These are phyloP conservation scores for Scolanthus callimorphus DNA, from an alignment of 92 coral and sea anemone species.

Conservation along the genomic window DNA sequence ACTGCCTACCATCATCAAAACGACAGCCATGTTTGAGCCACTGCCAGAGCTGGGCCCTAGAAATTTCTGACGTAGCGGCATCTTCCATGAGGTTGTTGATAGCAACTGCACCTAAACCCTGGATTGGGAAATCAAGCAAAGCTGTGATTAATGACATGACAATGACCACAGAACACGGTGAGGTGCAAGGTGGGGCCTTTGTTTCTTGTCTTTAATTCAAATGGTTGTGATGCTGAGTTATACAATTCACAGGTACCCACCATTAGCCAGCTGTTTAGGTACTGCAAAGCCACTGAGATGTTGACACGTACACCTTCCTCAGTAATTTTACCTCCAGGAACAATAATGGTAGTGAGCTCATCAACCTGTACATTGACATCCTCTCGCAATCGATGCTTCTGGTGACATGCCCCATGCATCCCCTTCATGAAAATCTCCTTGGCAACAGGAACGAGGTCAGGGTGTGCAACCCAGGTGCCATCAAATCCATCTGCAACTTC, in stretches of 20 bases:
- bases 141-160: no score
- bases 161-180: no score
- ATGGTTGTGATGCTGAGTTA: no score
- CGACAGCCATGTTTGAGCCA: constrained; percentile 72
- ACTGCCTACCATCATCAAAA: constrained; percentile 55
- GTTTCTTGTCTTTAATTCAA: no score
- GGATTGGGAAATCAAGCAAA: no score
- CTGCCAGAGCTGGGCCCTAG: constrained; percentile 98
- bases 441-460: constrained; percentile 85
- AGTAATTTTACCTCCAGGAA: constrained; percentile 84
- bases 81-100: constrained; percentile 95
- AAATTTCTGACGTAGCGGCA: constrained; percentile 97
- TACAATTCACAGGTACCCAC: constrained; percentile 23
- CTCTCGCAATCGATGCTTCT: constrained; percentile 92
- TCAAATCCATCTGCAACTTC: constrained; percentile 98
- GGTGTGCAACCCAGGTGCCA: constrained; percentile 99
- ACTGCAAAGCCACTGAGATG: constrained; percentile 77
- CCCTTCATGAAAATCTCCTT: constrained; percentile 83
- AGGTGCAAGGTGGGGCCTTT: no score
- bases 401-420: constrained; percentile 78
- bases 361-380: constrained; percentile 95
- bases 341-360: constrained; percentile 65
- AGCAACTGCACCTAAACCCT: constrained; percentile 97
- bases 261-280: constrained; percentile 90
- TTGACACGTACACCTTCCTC: constrained; percentile 84